Base-by-base conservation (phyloP, 2,888 invertebrate species). In the Celastrina argiolus region DNA sequence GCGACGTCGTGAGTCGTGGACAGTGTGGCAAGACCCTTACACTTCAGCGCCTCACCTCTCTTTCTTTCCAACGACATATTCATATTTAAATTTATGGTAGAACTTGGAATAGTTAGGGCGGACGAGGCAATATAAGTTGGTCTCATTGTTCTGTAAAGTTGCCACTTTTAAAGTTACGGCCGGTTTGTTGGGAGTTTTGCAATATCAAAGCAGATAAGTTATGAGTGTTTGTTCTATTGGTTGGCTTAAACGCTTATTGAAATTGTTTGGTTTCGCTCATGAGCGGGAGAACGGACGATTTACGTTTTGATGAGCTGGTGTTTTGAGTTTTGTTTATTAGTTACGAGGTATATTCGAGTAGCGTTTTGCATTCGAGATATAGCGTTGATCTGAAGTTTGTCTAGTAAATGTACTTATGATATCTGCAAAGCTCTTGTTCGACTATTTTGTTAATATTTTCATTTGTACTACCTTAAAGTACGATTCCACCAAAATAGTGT, bases 51-150 rank as follows among this genome's bases (percentile, higher is more conserved):
- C 73, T 71, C 76, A 76, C 71, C 75, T 75, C 65, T 69, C 69
- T 76, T 76, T 74, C 75, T 73, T 78, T 76, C 75, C 77, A 85
- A 82, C 82, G 86, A 86, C 85, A 87, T 83, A 87, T 87, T 87
- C 86, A 83, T 84, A 87, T 84, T 87, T 82, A 85, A 87, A 87
- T 87, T 87, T 87, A 87, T 83, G 81, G 76, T 78, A 63, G 77
- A 86, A 87, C 81, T 87, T 85, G 56, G 73, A 79, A 82, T 85
- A 85, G 85, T 86, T 84, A 82, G 75, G 75, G 77, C 71, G 74
- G 75, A 76, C 76, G 76, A 76, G 76, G 83, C 82, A 82, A 84
- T 84, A 83, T 81, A 80, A 82, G 77, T 80, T 80, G 75, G 70
- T 71, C 69, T 73, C 80, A 80, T 84, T 84, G 84, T 85, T 76